These are phyloP conservation scores for Macroglossus sobrinus DNA, from an alignment of 2,113 vertebrate genomes.

Conservation along the genomic window DNA sequence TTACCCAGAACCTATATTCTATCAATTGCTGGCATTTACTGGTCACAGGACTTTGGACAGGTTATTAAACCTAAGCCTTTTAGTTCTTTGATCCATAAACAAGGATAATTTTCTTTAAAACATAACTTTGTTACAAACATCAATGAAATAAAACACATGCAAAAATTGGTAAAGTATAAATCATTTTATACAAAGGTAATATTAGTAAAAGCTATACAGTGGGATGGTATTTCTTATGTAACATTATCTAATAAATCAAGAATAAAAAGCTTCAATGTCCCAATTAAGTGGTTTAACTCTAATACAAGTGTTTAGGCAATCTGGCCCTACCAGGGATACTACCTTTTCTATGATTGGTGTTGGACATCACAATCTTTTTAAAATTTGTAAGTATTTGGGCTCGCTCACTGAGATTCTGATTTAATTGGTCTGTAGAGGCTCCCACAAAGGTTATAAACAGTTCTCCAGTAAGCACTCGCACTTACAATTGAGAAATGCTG, in stretches of 20 bases:
- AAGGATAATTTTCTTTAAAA: constrained; percentile 22
- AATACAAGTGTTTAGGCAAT: not conserved
- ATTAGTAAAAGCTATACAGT: not conserved
- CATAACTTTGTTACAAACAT: not conserved
- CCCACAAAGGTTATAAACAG: not conserved
- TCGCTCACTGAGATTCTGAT: not conserved
- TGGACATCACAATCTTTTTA: not conserved
- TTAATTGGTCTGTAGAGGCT: not conserved
- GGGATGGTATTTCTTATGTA: not conserved
- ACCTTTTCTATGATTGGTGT: not conserved
- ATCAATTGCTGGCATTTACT: not conserved
- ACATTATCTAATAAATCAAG: not conserved
- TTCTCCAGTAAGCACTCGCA: not conserved
- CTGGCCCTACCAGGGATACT: not conserved
- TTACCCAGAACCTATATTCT: not conserved
- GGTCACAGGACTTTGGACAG: not conserved
- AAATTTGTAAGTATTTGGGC: not conserved
- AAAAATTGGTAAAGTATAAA: not conserved
- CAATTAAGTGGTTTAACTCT: not conserved
- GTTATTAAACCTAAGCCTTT: constrained; percentile 9
- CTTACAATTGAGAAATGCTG: constrained; percentile 3
- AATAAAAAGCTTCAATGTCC: not conserved
- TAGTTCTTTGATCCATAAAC: not conserved
- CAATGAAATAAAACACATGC: not conserved
- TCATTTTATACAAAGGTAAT: constrained; percentile 3